Evolutionary conservation across 92 coral and sea anemone genomes (phyloP).

Genomic region (Nematostella vectensis): DNA sequence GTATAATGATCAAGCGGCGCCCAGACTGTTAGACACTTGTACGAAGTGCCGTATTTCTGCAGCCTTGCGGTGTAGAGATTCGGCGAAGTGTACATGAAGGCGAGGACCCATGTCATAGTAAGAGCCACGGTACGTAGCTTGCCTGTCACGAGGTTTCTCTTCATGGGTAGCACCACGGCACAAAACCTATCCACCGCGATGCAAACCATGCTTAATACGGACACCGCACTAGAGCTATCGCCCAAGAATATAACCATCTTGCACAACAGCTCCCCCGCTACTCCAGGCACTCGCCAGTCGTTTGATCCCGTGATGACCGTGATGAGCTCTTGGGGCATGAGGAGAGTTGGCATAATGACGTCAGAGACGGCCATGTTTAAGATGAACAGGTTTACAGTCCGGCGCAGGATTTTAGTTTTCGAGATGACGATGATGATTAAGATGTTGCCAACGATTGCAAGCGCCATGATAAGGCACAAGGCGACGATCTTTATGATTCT

Average conservation of each 20-base stretch:
- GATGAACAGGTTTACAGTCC: conserved; percentile 11
- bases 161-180: conserved; percentile 30
- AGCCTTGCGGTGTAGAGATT: conserved; percentile 9
- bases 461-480: conserved; percentile 6
- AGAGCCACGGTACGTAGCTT: conserved; percentile 8
- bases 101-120: conserved; percentile 18
- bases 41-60: not conserved
- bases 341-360: not conserved
- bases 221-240: conserved; percentile 15
- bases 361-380: conserved; percentile 18
- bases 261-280: conserved; percentile 1
- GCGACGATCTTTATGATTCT: not conserved
- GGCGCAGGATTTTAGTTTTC: conserved; percentile 5
- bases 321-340: conserved; percentile 1
- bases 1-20: not conserved
- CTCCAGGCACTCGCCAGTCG: conserved; percentile 12
- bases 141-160: conserved; percentile 13
- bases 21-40: not conserved
- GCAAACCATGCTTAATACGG: conserved; percentile 22
- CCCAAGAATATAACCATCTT: not conserved
- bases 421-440: conserved; percentile 6
- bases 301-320: conserved; percentile 1
- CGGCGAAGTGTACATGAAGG: conserved; percentile 15
- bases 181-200: conserved; percentile 29
- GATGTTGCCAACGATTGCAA: conserved; percentile 9